phyloP scores from a whole-genome alignment of 2,113 vertebrate genomes.

The Lycaon pictus region DNA sequence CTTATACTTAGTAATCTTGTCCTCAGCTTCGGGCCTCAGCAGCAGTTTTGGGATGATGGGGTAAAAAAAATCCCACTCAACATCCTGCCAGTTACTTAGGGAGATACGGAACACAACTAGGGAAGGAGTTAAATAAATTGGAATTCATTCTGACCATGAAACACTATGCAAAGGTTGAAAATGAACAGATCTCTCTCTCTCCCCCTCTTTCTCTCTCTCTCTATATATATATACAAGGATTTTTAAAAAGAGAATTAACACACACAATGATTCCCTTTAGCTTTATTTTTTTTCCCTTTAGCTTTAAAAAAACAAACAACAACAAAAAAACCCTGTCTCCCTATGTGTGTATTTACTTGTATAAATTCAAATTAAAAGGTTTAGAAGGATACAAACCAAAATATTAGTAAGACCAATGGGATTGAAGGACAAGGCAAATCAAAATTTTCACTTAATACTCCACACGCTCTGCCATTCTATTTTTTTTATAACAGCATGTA shows the following conservation, averaged over 20 bases:
- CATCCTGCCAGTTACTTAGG: neutral
- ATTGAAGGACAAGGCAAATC: neutral
- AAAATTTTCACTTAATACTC: neutral
- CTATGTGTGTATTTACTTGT: neutral
- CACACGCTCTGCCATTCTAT: neutral
- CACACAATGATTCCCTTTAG: neutral
- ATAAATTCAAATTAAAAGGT: slow-evolving; percentile 37
- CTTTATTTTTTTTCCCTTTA: neutral
- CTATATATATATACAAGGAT: neutral
- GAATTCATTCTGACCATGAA: slow-evolving; percentile 13
- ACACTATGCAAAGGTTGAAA: neutral
- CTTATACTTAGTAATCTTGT: neutral
- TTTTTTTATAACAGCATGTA: neutral
- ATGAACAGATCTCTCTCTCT: neutral
- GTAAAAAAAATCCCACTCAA: neutral
- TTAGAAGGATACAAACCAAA: slow-evolving; percentile 25
- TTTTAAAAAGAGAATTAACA: no score
- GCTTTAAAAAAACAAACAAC: neutral
- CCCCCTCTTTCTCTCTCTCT: neutral
- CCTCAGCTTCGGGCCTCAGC: neutral
- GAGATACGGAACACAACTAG: neutral
- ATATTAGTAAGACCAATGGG: neutral
- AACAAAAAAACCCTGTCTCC: neutral
- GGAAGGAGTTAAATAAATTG: slow-evolving; percentile 14
- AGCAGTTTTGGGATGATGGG: neutral